A percentile compares a stretch with the other conserved stretches of the same genome.
Evolutionary conservation across 1,140 invertebrate genomes (phyloP).

Genomic region (Meloidogyne floridensis): DNA sequence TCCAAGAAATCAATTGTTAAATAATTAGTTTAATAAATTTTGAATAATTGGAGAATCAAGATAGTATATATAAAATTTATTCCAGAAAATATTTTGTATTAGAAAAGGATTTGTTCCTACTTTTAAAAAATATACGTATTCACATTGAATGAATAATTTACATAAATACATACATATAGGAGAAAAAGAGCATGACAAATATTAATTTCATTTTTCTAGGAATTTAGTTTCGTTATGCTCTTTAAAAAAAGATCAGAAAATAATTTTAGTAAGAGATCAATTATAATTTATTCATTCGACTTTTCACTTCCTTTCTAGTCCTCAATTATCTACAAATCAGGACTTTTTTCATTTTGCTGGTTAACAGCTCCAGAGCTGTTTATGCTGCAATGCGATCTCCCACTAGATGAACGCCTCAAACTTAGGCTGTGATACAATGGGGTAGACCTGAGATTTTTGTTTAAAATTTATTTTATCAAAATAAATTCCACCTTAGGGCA

Average conservation of each 20-base stretch:
- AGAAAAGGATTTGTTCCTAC: neutral
- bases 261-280: neutral
- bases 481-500: conserved; percentile 56
- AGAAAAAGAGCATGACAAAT: neutral
- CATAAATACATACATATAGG: neutral
- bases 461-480: neutral
- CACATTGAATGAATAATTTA: conserved; percentile 3
- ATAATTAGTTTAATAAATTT: too few relatives aligned
- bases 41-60: too few relatives aligned
- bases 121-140: neutral
- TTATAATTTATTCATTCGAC: neutral
- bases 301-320: neutral
- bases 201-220: too few relatives aligned
- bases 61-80: neutral
- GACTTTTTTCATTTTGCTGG: conserved; percentile 7
- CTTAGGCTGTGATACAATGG: conserved; percentile 38
- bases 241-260: neutral
- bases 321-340: conserved; percentile 6
- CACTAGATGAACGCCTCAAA: conserved; percentile 34
- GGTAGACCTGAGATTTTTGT: conserved; percentile 48
- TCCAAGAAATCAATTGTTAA: too few relatives aligned
- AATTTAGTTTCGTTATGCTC: too few relatives aligned
- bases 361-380: neutral
- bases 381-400: neutral
- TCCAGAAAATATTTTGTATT: neutral